Base-by-base conservation (phyloP, 2,888 invertebrate species). In the Patella pellucida region DNA sequence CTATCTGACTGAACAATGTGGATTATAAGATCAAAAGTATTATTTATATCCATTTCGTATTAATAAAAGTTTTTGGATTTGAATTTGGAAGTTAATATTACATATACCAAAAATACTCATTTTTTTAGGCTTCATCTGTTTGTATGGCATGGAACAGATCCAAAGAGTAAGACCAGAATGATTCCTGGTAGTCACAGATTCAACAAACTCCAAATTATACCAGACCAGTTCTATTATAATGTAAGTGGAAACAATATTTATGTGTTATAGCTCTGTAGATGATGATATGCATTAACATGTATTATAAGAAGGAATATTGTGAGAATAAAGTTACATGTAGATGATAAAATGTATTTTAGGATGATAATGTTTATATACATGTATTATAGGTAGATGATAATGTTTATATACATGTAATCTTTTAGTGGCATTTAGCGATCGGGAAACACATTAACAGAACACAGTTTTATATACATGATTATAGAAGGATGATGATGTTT, bases 141-240 rank as follows among this genome's bases (percentile, higher is more conserved):
- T 79, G 78, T 79, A n/a, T 90, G 90, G 90, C 90, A 90, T 81
- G 89, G 89, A 2, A 86, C 86, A 72, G 88, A 90, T 76, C 87
- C 86, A 0, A 76, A 80, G 15, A 87, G 87, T 76, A 89, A 89
- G 76, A 89, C 89, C 0, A 77, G 81, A 19, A 81, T 86, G 73
- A 81, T 87, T 19, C 83, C 84, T 23, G 83, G 83, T 62, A 72
- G 76, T 14, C 79, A 84, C 71, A 82, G 76, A 27, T 89, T 90
- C 79, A 85, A 85, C 68, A 84, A 85, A 31, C 82, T 90, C 11
- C 83, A 86, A 73, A 84, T 88, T 67, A 88, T 89, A n/a, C 89
- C 89, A 11, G 89, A 88, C 73, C 89, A 89, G 84, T 89, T 90
- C 79, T 89, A 89, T 76, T 90, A 90, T 76, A 89, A 90, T 83